Evolutionary conservation across 2,888 invertebrate species (phyloP).

Genomic region (Troides aeacus): DNA sequence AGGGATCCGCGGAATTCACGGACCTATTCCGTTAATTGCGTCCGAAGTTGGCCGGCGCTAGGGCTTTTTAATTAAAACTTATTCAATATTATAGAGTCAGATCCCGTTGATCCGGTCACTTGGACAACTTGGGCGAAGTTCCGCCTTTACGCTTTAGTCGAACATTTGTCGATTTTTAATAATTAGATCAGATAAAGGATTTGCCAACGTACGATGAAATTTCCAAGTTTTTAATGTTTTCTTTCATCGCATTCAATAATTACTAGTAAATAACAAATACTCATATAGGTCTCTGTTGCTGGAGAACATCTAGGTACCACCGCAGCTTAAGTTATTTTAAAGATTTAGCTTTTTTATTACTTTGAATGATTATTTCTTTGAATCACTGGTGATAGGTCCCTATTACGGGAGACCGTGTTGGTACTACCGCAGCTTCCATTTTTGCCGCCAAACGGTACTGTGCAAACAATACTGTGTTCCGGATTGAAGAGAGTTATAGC

Average conservation of each 20-base stretch:
- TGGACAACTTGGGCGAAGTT: conserved; percentile 47
- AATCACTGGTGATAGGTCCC: too few species aligned
- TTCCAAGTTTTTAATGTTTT: neutral
- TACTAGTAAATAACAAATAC: too few species aligned
- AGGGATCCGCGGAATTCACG: conserved; percentile 42
- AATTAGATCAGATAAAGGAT: conserved; percentile 36
- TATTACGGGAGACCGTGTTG: too few species aligned
- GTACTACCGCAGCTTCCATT: too few species aligned
- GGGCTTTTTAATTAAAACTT: conserved; percentile 76
- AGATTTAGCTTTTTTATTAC: too few species aligned
- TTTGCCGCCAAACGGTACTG: too few species aligned
- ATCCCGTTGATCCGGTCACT: conserved; percentile 52
- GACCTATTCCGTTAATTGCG: conserved; percentile 64
- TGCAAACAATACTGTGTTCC: too few species aligned
- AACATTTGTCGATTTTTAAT: conserved; percentile 39
- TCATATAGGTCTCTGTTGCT: too few species aligned
- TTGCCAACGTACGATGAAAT: conserved; percentile 30
- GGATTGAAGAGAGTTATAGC: too few species aligned
- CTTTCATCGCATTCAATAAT: neutral
- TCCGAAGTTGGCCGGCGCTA: conserved; percentile 55
- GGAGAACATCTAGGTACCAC: too few species aligned
- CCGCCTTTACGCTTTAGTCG: conserved; percentile 39
- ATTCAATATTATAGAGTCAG: conserved; percentile 65
- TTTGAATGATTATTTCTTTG: too few species aligned
- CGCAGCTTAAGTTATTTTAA: too few species aligned